A percentile compares a stretch with the other conserved stretches of the same genome.
Evolutionary conservation across 2,888 invertebrate species (phyloP).

Genomic region (Erpobdella octoculata): DNA sequence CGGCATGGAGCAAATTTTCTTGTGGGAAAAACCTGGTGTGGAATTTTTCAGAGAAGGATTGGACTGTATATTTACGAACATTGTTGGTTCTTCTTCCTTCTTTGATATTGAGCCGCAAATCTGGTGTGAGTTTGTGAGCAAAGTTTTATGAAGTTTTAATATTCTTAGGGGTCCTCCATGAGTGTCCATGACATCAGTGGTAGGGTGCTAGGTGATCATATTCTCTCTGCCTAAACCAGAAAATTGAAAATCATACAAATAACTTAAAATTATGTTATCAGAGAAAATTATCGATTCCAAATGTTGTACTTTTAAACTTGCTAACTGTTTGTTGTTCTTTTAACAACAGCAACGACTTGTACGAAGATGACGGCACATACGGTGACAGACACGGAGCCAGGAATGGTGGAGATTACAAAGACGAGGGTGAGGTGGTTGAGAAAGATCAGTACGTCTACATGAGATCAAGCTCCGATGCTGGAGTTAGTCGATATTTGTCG

Average conservation of each 20-base stretch:
- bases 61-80: not conserved
- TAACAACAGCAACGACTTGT: constrained; percentile 1
- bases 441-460: not conserved
- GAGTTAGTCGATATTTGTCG: no score
- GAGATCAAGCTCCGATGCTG: not conserved
- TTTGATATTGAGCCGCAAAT: not conserved
- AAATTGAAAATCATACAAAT: no score
- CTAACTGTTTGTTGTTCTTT: not conserved
- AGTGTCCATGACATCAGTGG: not conserved
- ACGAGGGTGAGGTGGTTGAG: not conserved
- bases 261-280: no score
- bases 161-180: no score
- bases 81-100: no score
- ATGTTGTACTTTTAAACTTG: not conserved
- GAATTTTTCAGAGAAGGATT: no score
- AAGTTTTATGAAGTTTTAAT: no score
- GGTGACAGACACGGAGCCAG: not conserved
- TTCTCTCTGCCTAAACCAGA: no score
- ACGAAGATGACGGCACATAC: not conserved
- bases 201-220: no score
- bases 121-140: not conserved
- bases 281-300: not conserved
- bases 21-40: no score
- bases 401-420: not conserved
- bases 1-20: no score